Conservation (phyloP, 2,113 vertebrate species). For the Acinonyx jubatus region DNA sequence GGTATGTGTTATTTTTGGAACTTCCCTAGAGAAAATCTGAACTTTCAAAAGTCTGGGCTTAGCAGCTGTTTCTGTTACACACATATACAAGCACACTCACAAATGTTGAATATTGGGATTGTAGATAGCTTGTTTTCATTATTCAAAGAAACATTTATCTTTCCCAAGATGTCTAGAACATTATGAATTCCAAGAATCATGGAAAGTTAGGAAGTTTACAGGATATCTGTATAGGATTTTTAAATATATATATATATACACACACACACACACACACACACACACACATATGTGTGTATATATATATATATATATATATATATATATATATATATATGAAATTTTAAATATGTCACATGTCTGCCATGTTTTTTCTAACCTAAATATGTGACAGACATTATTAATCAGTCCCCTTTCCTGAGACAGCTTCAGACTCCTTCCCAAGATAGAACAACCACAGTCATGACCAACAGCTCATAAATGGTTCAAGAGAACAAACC, state of each 20-base stretch:
- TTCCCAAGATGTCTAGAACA: slow-evolving; percentile 29
- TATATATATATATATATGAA: background rate
- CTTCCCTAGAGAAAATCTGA: slow-evolving; percentile 50
- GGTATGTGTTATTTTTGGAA: slow-evolving; percentile 13
- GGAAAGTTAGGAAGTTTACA: background rate
- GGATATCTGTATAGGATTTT: slow-evolving; percentile 16
- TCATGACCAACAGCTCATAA: background rate
- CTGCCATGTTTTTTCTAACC: background rate
- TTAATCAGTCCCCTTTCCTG: slow-evolving; percentile 35
- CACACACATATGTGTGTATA: no score
- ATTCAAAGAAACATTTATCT: background rate
- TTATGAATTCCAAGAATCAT: background rate
- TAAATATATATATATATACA: background rate
- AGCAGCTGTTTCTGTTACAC: slow-evolving; percentile 14
- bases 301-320: background rate
- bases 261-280: no score
- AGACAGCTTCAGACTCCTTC: background rate
- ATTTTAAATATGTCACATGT: background rate
- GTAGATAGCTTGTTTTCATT: slow-evolving; percentile 41
- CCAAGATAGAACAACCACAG: background rate
- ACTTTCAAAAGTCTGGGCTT: slow-evolving; percentile 35
- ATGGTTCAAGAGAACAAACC: background rate
- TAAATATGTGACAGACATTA: slow-evolving; percentile 13
- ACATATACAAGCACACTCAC: background rate
- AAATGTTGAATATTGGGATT: background rate